Conservation (phyloP, 1,140 invertebrate species). For the Vanessa tameamea region DNA sequence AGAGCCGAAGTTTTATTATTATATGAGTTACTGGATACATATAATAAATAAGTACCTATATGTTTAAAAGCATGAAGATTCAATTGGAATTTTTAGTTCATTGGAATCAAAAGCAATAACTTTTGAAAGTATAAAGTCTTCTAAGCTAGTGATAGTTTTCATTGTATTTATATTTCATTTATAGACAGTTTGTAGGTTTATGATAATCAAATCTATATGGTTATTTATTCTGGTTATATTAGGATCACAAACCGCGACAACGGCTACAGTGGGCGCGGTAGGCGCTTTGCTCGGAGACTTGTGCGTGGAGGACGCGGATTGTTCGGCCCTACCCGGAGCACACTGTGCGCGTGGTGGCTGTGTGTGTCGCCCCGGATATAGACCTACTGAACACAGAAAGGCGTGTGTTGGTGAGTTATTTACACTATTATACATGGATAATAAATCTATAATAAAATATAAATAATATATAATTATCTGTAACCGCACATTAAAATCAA, state of each 20-base stretch:
- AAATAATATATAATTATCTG: no score
- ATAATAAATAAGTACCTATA: no score
- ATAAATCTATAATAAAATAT: not conserved
- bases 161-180: no score
- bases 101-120: no score
- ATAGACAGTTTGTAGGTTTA: not conserved
- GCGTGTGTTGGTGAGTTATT: constrained; percentile 85
- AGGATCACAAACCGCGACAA: constrained; percentile 74
- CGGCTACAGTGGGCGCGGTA: constrained; percentile 86
- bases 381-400: constrained; percentile 85
- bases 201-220: no score
- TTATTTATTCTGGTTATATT: not conserved
- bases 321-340: constrained; percentile 85
- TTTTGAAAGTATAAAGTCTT: no score
- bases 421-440: not conserved
- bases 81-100: no score
- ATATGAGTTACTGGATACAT: no score
- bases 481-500: no score
- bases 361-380: constrained; percentile 84
- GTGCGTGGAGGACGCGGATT: constrained; percentile 87
- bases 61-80: no score
- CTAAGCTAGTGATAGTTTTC: no score
- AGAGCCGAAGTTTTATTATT: no score
- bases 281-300: constrained; percentile 88
- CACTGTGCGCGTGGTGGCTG: constrained; percentile 87